Conservation (phyloP, 1,140 invertebrate species). For the Plutomurus gul region DNA sequence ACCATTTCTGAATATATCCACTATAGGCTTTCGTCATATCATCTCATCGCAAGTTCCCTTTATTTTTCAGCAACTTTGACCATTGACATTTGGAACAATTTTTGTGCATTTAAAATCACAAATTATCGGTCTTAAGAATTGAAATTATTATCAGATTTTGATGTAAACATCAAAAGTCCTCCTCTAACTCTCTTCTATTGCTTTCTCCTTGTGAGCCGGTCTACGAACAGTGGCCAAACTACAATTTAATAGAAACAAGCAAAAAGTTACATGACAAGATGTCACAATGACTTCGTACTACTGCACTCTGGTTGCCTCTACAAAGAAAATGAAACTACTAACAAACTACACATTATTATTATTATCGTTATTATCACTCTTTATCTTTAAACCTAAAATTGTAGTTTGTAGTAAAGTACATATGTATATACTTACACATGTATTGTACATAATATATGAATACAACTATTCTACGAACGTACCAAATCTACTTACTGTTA, state of each 20-base stretch:
- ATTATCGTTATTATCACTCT: too few relatives aligned
- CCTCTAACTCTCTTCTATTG: too few relatives aligned
- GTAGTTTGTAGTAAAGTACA: too few relatives aligned
- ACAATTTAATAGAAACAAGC: neutral
- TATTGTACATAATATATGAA: too few relatives aligned
- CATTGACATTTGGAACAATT: conserved; percentile 5
- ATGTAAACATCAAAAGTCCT: too few relatives aligned
- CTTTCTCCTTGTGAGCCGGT: too few relatives aligned
- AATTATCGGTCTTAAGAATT: neutral
- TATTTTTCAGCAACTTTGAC: conserved; percentile 4
- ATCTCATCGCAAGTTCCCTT: neutral
- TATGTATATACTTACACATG: too few relatives aligned
- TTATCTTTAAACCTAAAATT: too few relatives aligned
- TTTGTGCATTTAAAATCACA: neutral
- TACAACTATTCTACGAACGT: too few relatives aligned
- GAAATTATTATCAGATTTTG: neutral
- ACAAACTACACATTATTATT: too few relatives aligned
- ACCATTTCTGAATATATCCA: too few relatives aligned
- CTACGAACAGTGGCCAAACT: neutral
- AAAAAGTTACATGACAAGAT: neutral
- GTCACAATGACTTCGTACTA: conserved; percentile 15
- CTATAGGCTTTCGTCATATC: neutral
- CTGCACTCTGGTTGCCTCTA: neutral
- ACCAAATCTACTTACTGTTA: too few relatives aligned
- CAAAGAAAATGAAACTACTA: neutral